These are phyloP conservation scores for Micromesistius poutassou DNA, from an alignment of 2,797 vertebrate genomes.

Conservation along the genomic window DNA sequence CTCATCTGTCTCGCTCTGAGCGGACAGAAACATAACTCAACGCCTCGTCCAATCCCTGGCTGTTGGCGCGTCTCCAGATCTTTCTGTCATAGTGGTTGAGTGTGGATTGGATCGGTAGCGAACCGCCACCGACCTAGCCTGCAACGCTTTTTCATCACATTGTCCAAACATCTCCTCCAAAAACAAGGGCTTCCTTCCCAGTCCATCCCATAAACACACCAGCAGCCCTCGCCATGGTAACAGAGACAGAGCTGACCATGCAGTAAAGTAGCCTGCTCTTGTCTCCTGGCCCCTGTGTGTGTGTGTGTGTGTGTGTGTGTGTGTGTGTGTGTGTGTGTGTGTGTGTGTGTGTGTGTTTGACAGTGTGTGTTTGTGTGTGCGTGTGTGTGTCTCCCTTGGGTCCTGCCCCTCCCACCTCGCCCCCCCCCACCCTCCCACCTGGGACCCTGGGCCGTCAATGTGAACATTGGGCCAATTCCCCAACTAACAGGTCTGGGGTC, in stretches of 20 bases:
- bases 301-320: neutral
- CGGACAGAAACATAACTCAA: conserved; percentile 23
- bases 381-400: conserved; percentile 39
- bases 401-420: conserved; percentile 6
- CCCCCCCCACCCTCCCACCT: conserved; percentile 54
- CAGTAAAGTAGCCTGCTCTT: conserved; percentile 43
- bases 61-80: neutral
- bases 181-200: conserved; percentile 20
- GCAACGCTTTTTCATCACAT: conserved; percentile 22
- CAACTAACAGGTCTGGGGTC: conserved; percentile 48
- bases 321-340: conserved; percentile 17
- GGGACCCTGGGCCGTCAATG: conserved; percentile 54
- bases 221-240: conserved; percentile 45
- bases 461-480: conserved; percentile 14
- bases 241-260: conserved; percentile 50
- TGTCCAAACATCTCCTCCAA: conserved; percentile 29
- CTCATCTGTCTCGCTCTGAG: conserved; percentile 60
- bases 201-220: conserved; percentile 10
- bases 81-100: neutral
- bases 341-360: neutral
- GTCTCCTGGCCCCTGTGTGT: conserved; percentile 36
- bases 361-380: conserved; percentile 9
- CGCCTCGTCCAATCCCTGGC: conserved; percentile 6
- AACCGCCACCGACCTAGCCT: conserved; percentile 38
- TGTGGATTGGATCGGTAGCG: conserved; percentile 3